Percentiles rank a stretch among this genome's conserved stretches.
These are phyloP conservation scores for Ispidina picta DNA, from an alignment of 2,797 vertebrate species.

Conservation along the genomic window DNA sequence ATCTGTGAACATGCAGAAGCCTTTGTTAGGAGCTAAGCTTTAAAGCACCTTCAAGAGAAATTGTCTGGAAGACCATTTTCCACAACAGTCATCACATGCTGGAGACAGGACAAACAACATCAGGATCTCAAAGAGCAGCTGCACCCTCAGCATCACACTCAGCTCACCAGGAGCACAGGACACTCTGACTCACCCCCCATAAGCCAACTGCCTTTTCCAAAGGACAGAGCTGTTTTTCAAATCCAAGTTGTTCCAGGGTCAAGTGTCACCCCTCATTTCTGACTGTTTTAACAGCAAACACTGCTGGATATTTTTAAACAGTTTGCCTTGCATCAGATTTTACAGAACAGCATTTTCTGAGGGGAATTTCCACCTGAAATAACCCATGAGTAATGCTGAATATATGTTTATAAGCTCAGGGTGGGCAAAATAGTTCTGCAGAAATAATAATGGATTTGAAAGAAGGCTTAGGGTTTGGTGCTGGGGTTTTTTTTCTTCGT, in stretches of 20 bases:
- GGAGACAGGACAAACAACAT: background rate
- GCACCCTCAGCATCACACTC: background rate
- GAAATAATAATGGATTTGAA: background rate
- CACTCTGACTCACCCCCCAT: background rate
- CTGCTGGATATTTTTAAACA: background rate
- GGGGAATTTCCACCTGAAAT: background rate
- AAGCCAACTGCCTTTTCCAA: rapidly evolving
- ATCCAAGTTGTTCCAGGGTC: background rate
- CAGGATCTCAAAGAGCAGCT: background rate
- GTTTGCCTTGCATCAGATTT: background rate
- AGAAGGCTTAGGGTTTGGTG: background rate
- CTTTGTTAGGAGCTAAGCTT: background rate
- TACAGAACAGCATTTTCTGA: background rate
- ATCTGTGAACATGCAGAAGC: background rate
- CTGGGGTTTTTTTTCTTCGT: background rate
- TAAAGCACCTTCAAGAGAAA: background rate
- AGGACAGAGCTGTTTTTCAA: background rate
- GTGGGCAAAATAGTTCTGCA: background rate
- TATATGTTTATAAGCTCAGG: background rate
- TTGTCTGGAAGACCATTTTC: background rate
- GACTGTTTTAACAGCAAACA: background rate
- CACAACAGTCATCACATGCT: background rate
- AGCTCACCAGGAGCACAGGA: background rate
- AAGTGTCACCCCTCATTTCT: background rate
- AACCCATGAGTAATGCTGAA: background rate